Percentiles rank a stretch among this genome's conserved stretches.
Evolutionary conservation across 2,797 vertebrate genomes (phyloP).

Genomic region (Centroberyx gerrardi): DNA sequence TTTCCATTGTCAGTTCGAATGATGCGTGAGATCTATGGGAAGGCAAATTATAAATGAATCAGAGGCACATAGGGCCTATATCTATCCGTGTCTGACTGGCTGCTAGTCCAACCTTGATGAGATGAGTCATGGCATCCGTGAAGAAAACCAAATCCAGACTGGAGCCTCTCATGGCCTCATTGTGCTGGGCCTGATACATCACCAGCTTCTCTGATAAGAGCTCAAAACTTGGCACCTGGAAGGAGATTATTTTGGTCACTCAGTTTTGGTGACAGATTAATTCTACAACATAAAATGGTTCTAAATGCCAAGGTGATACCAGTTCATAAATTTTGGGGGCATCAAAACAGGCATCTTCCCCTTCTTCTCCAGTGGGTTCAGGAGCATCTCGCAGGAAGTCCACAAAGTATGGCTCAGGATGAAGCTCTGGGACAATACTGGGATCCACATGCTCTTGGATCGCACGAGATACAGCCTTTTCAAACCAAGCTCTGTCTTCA

Average conservation of each 20-base stretch:
- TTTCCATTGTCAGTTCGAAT: slow-evolving; percentile 90
- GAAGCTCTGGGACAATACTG: slow-evolving; percentile 62
- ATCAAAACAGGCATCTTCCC: slow-evolving; percentile 81
- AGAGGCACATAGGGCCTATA: slow-evolving; percentile 14
- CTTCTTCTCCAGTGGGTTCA: slow-evolving; percentile 87
- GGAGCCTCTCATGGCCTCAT: slow-evolving; percentile 85
- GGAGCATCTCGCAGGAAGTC: slow-evolving; percentile 90
- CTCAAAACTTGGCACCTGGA: slow-evolving; percentile 79
- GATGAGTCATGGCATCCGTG: slow-evolving; percentile 89
- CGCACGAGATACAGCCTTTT: slow-evolving; percentile 77
- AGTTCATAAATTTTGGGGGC: slow-evolving; percentile 91
- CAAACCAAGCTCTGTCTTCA: slow-evolving; percentile 90
- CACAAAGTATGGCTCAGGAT: slow-evolving; percentile 88
- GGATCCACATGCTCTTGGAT: slow-evolving; percentile 83
- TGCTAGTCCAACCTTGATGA: slow-evolving; percentile 87
- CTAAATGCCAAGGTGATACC: slow-evolving; percentile 47
- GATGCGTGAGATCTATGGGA: slow-evolving; percentile 88
- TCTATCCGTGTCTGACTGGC: not conserved
- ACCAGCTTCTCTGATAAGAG: slow-evolving; percentile 84
- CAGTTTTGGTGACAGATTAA: not conserved
- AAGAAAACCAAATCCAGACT: slow-evolving; percentile 92
- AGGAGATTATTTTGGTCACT: slow-evolving; percentile 4
- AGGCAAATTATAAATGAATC: slow-evolving; percentile 16
- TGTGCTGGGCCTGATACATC: slow-evolving; percentile 86
- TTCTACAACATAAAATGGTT: not conserved